Evolutionary conservation across 35 echinoderm and acorn worm genomes (phyloP).

Genomic region (Ophiothrix spiculata): DNA sequence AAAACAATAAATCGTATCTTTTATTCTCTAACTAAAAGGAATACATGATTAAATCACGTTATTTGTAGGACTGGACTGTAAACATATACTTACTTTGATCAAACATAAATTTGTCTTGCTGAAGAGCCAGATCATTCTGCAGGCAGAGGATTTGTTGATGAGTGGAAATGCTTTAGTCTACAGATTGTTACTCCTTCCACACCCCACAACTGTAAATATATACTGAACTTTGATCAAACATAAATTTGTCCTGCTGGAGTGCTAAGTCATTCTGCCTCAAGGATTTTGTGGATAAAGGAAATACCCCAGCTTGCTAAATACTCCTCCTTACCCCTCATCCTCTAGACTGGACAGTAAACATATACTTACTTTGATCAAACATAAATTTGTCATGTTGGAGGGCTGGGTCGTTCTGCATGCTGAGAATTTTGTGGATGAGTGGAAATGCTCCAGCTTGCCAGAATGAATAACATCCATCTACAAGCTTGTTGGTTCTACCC

Average conservation of each 20-base stretch:
- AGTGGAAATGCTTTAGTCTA: no score
- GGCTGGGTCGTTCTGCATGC: conserved; percentile 27
- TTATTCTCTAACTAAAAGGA: no score
- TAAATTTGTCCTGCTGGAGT: neutral
- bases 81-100: neutral
- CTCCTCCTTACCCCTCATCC: neutral
- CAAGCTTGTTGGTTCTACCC: conserved; percentile 88
- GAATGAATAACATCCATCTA: conserved; percentile 96
- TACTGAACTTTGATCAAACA: neutral
- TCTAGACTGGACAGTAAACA: no score
- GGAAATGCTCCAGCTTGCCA: conserved; percentile 93
- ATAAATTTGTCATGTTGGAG: neutral
- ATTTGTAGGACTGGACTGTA: no score
- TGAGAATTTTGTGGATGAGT: conserved; percentile 82
- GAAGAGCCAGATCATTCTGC: neutral
- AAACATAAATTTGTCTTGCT: neutral
- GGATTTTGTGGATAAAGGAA: no score
- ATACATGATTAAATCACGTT: no score
- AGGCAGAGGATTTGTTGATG: no score
- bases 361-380: neutral
- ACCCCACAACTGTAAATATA: neutral
- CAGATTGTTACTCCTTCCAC: neutral
- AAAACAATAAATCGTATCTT: no score
- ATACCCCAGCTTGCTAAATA: no score
- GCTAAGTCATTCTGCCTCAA: neutral